These are phyloP conservation scores for Microctenopoma steveboyesi DNA, from an alignment of 2,797 vertebrate species.

Conservation along the genomic window DNA sequence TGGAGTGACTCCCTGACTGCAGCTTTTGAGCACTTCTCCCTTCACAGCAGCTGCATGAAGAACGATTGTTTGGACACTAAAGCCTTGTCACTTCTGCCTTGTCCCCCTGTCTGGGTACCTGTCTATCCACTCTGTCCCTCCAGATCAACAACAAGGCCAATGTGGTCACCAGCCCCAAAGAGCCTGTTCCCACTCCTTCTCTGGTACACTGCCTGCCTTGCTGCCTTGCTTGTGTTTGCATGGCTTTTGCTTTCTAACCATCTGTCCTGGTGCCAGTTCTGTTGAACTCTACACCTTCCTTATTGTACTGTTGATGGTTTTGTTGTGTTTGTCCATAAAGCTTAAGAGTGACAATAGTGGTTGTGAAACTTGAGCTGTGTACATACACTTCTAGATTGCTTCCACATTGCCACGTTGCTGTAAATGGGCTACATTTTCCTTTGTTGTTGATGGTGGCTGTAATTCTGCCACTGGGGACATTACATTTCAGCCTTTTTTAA, in stretches of 20 bases:
- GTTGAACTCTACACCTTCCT: neutral
- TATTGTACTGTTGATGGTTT: neutral
- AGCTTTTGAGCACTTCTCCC: conserved; percentile 20
- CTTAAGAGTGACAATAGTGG: neutral
- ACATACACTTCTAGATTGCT: conserved; percentile 4
- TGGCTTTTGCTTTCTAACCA: conserved; percentile 19
- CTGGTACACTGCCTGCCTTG: conserved; percentile 88
- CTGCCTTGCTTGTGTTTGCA: conserved; percentile 51
- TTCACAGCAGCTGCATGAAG: conserved; percentile 47
- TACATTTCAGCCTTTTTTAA: conserved; percentile 20
- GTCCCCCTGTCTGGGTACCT: conserved; percentile 70
- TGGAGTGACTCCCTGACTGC: neutral
- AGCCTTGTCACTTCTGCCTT: conserved; percentile 68
- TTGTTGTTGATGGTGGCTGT: conserved; percentile 66
- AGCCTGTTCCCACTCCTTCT: conserved; percentile 92
- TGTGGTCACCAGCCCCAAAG: conserved; percentile 98
- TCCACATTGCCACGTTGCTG: conserved; percentile 37
- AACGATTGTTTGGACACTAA: conserved; percentile 44
- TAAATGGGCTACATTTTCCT: conserved; percentile 54
- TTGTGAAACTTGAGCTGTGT: conserved; percentile 19
- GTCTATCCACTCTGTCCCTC: conserved; percentile 86
- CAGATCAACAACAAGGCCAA: conserved; percentile 99
- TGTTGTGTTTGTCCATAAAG: conserved; percentile 15
- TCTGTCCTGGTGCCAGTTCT: neutral
- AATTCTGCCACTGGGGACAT: conserved; percentile 44